Base-by-base conservation (phyloP, 2,113 vertebrate species). In the Excalfactoria chinensis region DNA sequence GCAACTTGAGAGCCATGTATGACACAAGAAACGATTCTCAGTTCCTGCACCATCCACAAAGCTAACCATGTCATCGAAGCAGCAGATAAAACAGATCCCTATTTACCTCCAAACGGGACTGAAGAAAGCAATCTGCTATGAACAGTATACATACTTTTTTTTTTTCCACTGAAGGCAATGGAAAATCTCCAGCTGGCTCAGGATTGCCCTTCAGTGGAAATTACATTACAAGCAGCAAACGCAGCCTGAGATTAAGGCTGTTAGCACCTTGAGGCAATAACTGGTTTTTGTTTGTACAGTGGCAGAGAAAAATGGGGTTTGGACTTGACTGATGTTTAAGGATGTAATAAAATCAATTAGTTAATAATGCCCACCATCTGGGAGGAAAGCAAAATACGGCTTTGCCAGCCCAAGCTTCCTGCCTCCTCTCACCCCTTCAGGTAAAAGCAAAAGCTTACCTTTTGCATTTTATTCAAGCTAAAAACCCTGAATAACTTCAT, bases 271-370 rank as follows among this genome's bases (percentile, higher is more conserved):
- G 62, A 86, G 51, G 91, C 87, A 92, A 67, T 76, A 89, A 88
- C n/a, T 56, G 56, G 34, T 41, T 41, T 93, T 94, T 94, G 87
- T 93, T 94, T 89, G 68, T n/a, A 86, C 15, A 89, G 84, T 44
- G 59, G 74, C 78, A 93, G 71, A 55, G 16, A 80, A 87, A 93
- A 87, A 91, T 35, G 30, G 56, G 84, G 40, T 89, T 91, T 88
- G 84, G 56, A 83, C 68, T 80, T 74, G 74, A 85, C 71, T 32
- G 71, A 80, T 72, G 60, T 89, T 90, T 89, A 89, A 73, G 75
- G 74, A 73, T 83, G 72, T 91, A 91, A 85, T 91, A 94, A 92
- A 95, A 96, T 79, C 46, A 83, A 70, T 93, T 94, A 76, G 63
- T 60, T 74, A 93, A 80, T 77, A n/a, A 63, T 53, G 51, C 79